phyloP scores from a whole-genome alignment of 2,888 invertebrate genomes.

The Parascotia fuliginaria region DNA sequence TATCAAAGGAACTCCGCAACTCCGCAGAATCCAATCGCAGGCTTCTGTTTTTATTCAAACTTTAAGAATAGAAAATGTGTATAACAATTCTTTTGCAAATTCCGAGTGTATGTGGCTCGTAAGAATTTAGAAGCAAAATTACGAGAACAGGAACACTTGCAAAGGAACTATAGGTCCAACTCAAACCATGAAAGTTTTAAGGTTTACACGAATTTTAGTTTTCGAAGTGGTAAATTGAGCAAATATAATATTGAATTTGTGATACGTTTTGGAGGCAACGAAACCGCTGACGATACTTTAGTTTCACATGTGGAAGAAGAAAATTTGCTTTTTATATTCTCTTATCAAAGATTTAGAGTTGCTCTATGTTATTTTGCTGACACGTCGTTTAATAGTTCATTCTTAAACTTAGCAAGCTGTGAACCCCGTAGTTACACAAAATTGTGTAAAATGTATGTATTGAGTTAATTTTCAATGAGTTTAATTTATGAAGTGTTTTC shows the following conservation, averaged over 20 bases:
- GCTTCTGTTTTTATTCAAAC: conserved; percentile 20
- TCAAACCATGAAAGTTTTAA: conserved; percentile 70
- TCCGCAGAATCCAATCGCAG: conserved; percentile 5
- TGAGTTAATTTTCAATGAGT: too few species aligned
- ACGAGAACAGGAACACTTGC: conserved; percentile 48
- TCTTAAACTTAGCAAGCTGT: too few species aligned
- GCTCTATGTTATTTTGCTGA: too few species aligned
- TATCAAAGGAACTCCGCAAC: conserved; percentile 1
- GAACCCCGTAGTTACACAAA: too few species aligned
- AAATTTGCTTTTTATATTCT: not conserved
- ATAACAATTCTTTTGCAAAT: conserved; percentile 22
- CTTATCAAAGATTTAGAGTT: not conserved
- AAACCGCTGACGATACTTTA: not conserved
- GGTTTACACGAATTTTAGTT: conserved; percentile 52
- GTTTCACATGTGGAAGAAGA: not conserved
- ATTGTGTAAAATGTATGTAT: too few species aligned
- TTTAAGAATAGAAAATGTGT: conserved; percentile 25
- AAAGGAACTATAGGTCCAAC: conserved; percentile 44
- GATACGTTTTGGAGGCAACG: conserved; percentile 15
- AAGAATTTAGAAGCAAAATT: conserved; percentile 30
- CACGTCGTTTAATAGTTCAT: too few species aligned
- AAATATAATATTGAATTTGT: conserved; percentile 23
- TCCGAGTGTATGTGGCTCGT: conserved; percentile 28
- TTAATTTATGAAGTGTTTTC: too few species aligned
- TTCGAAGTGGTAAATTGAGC: conserved; percentile 11